Evolutionary conservation across 1,140 invertebrate species (phyloP), one percentile per base, ranked within the genome.

Genomic region (Galendromus occidentalis): DNA sequence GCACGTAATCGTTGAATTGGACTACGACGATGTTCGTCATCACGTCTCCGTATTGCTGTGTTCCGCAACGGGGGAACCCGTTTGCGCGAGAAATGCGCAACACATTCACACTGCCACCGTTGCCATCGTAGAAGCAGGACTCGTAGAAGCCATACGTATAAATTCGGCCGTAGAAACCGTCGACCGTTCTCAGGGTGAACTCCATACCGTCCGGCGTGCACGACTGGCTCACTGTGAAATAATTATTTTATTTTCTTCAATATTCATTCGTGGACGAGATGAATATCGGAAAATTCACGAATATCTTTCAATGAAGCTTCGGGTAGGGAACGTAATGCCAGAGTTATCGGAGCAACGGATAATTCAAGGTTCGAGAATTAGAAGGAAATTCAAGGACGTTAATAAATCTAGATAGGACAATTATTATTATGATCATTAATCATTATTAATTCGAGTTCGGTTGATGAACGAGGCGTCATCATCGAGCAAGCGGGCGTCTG

Each of bases 161-260:
- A 71, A 93, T 92, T 42, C 88, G 78, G 1, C 89, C 88, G 67
- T 86, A 81, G 72, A 92, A 93, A 41, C 86, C 86, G 79, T 91
- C 87, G 0, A 86, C 86, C 1, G 88, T 88, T 59, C 85, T 79
- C 18, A 92, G 76, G 1, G 86, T 90, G 71, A 93, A 91, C 74
- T 91, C 88, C 88, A 93, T 92, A 0, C 88, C 89, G 74, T 91
- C 87, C 76, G 90, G 86, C 71, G 86, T 90, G 75, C 89, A 93
- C 0, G 86, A 83, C 81, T 92, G 88, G 65, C 84, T 86, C 39
- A 93, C 89, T 91, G 25, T 45, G 65, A 51, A 64, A 41, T 39
- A 5, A 1, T 64, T 17, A 66, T 66, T 28, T 66, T 7, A 4
- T 39, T 39, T 39, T 39, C 4, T 39, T 39, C 33, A 39, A 39